Evolutionary conservation across 2,888 invertebrate species (phyloP).

Genomic region (Lumbricus terrestris): DNA sequence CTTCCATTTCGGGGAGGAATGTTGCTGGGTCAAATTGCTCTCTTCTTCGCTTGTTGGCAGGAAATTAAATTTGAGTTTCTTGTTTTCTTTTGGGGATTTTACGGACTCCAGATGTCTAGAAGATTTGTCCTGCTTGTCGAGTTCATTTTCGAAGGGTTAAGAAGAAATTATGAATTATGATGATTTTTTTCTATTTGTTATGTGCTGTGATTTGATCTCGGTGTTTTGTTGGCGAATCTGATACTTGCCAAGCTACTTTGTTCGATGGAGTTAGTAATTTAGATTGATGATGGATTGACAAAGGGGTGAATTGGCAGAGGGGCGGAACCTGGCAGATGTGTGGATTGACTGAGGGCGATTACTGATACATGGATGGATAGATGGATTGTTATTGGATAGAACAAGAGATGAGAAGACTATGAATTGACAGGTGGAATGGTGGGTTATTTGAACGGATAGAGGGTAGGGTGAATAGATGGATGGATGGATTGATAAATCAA

Average conservation of each 20-base stretch:
- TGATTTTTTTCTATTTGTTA: not conserved
- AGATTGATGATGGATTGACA: too few species aligned
- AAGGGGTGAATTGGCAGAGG: too few species aligned
- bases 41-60: not conserved
- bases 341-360: too few species aligned
- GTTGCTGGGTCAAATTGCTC: not conserved
- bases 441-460: too few species aligned
- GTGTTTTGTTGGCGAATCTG: not conserved
- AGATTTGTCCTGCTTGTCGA: not conserved
- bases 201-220: not conserved
- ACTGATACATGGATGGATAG: too few species aligned
- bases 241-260: not conserved
- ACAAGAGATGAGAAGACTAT: too few species aligned
- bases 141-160: not conserved
- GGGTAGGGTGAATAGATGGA: too few species aligned
- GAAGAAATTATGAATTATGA: not conserved
- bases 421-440: too few species aligned
- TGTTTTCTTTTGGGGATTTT: too few species aligned
- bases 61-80: not conserved
- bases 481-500: not conserved
- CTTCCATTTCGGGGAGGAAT: not conserved
- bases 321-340: too few species aligned
- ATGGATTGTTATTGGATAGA: too few species aligned
- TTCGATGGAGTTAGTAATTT: not conserved
- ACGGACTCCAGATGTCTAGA: not conserved